These are phyloP conservation scores for Neomonachus schauinslandi DNA, from an alignment of 2,113 vertebrate genomes.

Conservation along the genomic window DNA sequence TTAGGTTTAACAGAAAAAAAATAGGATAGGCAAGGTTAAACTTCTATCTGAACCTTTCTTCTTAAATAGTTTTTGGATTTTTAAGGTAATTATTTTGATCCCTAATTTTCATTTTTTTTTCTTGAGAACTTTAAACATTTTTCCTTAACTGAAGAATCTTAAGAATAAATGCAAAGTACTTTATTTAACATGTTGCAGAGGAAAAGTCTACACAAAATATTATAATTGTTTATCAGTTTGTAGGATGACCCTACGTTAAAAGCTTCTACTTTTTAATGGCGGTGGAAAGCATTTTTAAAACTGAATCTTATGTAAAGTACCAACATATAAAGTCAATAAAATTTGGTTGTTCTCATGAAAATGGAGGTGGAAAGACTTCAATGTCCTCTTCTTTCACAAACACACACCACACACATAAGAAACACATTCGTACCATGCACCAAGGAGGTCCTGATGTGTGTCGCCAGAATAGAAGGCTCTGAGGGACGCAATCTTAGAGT, in stretches of 20 bases:
- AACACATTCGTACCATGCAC: fast-evolving
- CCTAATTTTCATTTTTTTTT: neutral
- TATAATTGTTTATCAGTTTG: neutral
- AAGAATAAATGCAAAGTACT: neutral
- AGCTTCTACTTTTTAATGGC: neutral
- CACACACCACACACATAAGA: neutral
- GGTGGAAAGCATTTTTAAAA: neutral
- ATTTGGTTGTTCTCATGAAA: neutral
- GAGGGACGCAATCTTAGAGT: neutral
- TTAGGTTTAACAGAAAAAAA: neutral
- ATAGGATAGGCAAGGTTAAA: neutral
- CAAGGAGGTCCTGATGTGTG: neutral
- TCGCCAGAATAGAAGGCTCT: neutral
- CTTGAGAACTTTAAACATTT: neutral
- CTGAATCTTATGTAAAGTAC: neutral
- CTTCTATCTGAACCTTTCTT: neutral
- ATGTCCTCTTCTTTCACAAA: neutral
- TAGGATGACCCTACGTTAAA: neutral
- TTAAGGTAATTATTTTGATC: neutral
- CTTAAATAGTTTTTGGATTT: neutral
- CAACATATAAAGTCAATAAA: neutral
- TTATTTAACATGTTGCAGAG: neutral
- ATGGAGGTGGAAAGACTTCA: neutral
- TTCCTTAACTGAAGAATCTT: neutral
- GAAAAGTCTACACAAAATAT: neutral